Base-by-base conservation (phyloP, 2,113 vertebrate species). In the Salminus brasiliensis region DNA sequence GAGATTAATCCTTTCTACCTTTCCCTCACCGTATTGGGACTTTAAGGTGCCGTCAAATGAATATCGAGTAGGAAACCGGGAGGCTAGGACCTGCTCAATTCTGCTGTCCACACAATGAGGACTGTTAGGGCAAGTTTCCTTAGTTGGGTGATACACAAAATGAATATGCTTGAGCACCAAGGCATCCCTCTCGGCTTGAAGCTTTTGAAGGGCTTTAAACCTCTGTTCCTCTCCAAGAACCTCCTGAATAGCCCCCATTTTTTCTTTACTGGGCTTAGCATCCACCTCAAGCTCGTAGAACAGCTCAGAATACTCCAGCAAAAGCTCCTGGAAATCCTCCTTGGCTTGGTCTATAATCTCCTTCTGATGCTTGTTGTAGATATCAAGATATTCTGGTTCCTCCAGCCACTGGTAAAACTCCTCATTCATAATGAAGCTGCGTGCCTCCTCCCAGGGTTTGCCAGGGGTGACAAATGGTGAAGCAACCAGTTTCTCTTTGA, bases 221-320 rank as follows among this genome's bases (percentile, higher is more conserved):
- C 97, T 74, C 63, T 95, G 97, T 62, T 99, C 97, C 30, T 99
- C 97, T 0, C 96, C 96, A 83, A 99, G 62, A 2, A 96, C 94
- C 0, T 98, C 97, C 88, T 98, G 97, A 68, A 99, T 99, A 32
- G 97, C 96, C 0, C 95, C 97, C 97, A 99, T 98, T 89, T 99
- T 99, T 87, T 99, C 97, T 89, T 98, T 98, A 93, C 98, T 99
- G 80, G 98, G 98, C 41, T 98, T 98, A 30, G 98, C 98, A 72
- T 99, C 97, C 2, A 99, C 90, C 86, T 98, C 98, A 57, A 99
- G 93, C 76, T 99, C 98, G 74, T 99, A 98, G 82, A 99, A 99
- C 10, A 99, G 93, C 87, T 99, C 98, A 0, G 97, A 99, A 79
- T 98, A 98, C 66, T 99, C 98, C 72, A 99, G 81, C 59, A 99